phyloP scores from a whole-genome alignment of 2,888 invertebrate species.

The Sclerodermus sp. region DNA sequence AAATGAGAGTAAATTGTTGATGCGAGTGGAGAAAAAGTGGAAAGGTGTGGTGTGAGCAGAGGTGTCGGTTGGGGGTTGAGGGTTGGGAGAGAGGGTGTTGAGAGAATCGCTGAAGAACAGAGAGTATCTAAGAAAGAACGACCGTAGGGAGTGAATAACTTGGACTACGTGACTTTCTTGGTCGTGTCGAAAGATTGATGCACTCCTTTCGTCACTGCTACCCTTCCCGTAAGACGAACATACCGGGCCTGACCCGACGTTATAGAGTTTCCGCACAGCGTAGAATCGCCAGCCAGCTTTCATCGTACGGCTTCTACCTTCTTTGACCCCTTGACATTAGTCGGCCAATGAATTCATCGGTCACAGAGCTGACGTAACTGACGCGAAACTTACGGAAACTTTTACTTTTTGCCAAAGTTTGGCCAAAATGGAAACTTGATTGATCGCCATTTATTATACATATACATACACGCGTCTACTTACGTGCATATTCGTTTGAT shows the following conservation, averaged over 20 bases:
- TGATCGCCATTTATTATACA: too few species aligned
- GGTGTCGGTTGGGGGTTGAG: neutral
- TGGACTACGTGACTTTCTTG: slow-evolving; percentile 26
- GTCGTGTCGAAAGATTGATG: slow-evolving; percentile 27
- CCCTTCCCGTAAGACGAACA: slow-evolving; percentile 7
- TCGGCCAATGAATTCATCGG: neutral
- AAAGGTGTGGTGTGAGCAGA: slow-evolving; percentile 1
- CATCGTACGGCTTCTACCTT: slow-evolving; percentile 5
- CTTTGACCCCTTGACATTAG: neutral
- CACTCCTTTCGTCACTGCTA: slow-evolving; percentile 24
- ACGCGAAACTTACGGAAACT: too few species aligned
- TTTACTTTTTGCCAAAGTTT: too few species aligned
- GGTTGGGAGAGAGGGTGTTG: slow-evolving; percentile 1
- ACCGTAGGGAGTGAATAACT: slow-evolving; percentile 25
- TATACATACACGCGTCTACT: too few species aligned
- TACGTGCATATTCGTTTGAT: too few species aligned
- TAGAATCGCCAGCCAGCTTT: slow-evolving; percentile 7
- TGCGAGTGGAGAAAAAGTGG: neutral
- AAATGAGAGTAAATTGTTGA: neutral
- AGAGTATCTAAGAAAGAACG: slow-evolving; percentile 10
- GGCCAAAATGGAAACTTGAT: too few species aligned
- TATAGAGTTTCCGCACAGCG: slow-evolving; percentile 7
- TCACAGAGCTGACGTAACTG: neutral
- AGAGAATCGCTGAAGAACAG: neutral
- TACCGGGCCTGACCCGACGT: slow-evolving; percentile 4